Conservation (phyloP, 2,888 invertebrate genomes). For the Tineola bisselliella region DNA sequence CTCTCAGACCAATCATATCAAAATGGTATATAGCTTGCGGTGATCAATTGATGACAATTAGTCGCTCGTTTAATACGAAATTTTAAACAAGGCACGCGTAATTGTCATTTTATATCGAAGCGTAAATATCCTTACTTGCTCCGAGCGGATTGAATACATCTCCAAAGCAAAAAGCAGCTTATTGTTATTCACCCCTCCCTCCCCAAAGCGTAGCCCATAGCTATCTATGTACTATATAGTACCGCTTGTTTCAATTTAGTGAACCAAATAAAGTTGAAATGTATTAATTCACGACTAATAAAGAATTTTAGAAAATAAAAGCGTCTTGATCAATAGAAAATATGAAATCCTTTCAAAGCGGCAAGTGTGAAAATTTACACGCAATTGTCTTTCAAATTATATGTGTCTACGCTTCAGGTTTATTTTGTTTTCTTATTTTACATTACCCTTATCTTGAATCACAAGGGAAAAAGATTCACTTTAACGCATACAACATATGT, state of each 20-base stretch:
- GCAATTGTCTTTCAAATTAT: no score
- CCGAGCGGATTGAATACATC: slow-evolving; percentile 56
- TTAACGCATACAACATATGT: no score
- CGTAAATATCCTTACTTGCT: slow-evolving; percentile 37
- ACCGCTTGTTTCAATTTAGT: not conserved
- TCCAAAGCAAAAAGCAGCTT: slow-evolving; percentile 49
- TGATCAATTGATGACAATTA: slow-evolving; percentile 36
- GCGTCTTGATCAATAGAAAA: no score
- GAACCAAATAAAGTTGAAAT: not conserved
- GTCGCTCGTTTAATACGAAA: slow-evolving; percentile 17
- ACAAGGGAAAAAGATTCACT: no score
- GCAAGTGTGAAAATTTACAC: not conserved
- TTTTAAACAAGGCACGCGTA: no score
- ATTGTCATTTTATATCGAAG: not conserved
- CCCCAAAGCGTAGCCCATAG: not conserved
- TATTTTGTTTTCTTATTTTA: no score
- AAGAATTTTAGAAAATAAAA: no score
- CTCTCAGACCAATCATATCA: slow-evolving; percentile 43
- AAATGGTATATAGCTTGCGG: slow-evolving; percentile 46
- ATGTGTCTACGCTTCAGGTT: no score
- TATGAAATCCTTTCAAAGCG: no score
- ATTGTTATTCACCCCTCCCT: slow-evolving; percentile 58
- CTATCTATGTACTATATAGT: not conserved
- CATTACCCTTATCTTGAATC: no score
- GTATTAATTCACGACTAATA: no score